These are phyloP conservation scores for Corythornis vintsioides DNA, from an alignment of 2,113 vertebrate species.

Conservation along the genomic window DNA sequence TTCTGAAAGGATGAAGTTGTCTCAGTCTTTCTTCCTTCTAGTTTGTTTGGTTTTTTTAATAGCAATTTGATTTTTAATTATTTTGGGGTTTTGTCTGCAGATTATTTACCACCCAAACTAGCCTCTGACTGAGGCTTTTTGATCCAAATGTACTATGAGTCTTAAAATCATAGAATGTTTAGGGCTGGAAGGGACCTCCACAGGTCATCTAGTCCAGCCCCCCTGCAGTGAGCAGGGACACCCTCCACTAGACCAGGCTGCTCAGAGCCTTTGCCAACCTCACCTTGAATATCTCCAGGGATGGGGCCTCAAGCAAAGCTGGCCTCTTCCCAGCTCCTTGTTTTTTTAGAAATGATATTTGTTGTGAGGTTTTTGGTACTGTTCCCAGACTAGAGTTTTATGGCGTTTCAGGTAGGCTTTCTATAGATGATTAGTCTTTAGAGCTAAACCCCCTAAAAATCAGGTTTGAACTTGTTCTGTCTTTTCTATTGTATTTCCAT, in stretches of 20 bases:
- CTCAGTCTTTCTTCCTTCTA: slow-evolving; percentile 12
- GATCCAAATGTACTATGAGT: slow-evolving; percentile 51
- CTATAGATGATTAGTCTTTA: slow-evolving; percentile 51
- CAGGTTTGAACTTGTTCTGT: slow-evolving; percentile 54
- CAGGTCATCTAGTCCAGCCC: too few relatives aligned
- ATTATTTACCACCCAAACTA: slow-evolving; percentile 12
- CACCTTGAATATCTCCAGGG: too few relatives aligned
- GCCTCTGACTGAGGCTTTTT: slow-evolving; percentile 13
- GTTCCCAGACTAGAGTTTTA: slow-evolving; percentile 45
- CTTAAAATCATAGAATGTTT: neutral
- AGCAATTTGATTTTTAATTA: neutral
- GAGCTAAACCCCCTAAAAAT: slow-evolving; percentile 29
- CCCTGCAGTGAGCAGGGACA: too few relatives aligned
- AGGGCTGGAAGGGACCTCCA: too few relatives aligned
- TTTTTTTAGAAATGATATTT: slow-evolving; percentile 29
- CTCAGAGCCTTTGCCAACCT: too few relatives aligned
- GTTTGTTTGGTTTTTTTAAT: neutral
- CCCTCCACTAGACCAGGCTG: too few relatives aligned
- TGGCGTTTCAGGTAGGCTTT: slow-evolving; percentile 48
- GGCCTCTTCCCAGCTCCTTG: neutral
- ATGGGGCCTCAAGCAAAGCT: too few relatives aligned
- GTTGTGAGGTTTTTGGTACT: slow-evolving; percentile 56
- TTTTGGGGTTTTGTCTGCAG: neutral
- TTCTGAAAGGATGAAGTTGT: slow-evolving; percentile 5
- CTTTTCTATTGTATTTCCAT: slow-evolving; percentile 70